Evolutionary conservation across 2,888 invertebrate species (phyloP).

Genomic region (Campaea margaritaria): DNA sequence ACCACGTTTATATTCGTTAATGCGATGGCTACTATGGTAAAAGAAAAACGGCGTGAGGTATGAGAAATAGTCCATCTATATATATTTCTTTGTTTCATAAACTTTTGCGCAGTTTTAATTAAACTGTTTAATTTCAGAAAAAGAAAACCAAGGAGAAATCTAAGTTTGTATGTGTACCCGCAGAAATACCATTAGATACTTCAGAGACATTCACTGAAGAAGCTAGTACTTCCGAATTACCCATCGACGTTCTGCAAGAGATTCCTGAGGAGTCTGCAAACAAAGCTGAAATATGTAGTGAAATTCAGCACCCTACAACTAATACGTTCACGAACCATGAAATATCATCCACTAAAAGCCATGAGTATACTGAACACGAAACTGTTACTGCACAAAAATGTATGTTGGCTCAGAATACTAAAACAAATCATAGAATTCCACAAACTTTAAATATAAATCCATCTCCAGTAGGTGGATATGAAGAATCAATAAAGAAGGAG

Average conservation of each 20-base stretch:
- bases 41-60: slow-evolving; percentile 74
- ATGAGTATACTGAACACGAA: slow-evolving; percentile 1
- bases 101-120: slow-evolving; percentile 46
- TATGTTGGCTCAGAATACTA: neutral
- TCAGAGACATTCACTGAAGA: neutral
- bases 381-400: too few species aligned
- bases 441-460: neutral
- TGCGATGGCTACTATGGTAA: slow-evolving; percentile 74
- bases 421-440: neutral
- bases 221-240: neutral
- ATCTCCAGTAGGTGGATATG: neutral
- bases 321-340: neutral
- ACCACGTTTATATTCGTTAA: neutral
- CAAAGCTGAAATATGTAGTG: neutral
- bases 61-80: slow-evolving; percentile 33
- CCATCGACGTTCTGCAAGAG: neutral
- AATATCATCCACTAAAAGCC: slow-evolving; percentile 7
- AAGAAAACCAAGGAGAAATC: slow-evolving; percentile 61
- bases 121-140: slow-evolving; percentile 58
- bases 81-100: slow-evolving; percentile 40
- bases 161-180: neutral
- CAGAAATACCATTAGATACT: neutral
- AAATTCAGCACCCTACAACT: neutral
- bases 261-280: neutral
- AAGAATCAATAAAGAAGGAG: neutral